Base-by-base conservation (phyloP, 2,888 invertebrate species). In the Gasteruption jaculator region DNA sequence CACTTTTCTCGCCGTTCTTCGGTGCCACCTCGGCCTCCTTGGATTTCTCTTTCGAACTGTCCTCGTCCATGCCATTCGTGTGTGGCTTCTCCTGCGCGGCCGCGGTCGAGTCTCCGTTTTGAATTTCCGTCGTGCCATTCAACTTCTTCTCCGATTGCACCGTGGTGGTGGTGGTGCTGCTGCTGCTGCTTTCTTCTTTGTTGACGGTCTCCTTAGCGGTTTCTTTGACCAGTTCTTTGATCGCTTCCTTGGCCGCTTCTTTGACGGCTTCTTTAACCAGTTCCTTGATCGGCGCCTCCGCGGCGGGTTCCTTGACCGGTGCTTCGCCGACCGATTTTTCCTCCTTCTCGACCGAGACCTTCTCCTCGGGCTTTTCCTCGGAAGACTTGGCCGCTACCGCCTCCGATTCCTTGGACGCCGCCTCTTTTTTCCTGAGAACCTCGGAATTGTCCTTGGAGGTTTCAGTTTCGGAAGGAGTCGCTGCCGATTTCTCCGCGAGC, bases 1-100 rank as follows among this genome's bases (percentile, higher is more conserved):
- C 60, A 45, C 65, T 64, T 18, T 61, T 46, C 32, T 58, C 63
- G 33, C 65, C 66, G 32, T 68, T 67, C 38, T 63, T 60, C 29
- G 55, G 53, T 16, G 59, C 45, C 32, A 52, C 46, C 16, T 45
- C 49, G 18, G 54, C 61, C 41, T 54, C 54, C 31, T 47, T 47
- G 29, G 31, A 40, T 24, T 57, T 56, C 19, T 64, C 62, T 24
- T 42, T 55, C 22, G 55, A 48, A n/a, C 57, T 43, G 11, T 58
- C 59, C 20, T 62, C 62, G 36, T 59, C 61, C 16, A 65, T 49
- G 35, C 68, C 68, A 41, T 68, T 70, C 51, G 59, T 65, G 43
- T 67, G 67, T 25, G 60, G 53, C 45, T 64, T 61, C 5, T 63
- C 61, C 12, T 53, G 52, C 30, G 50, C 52, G 18, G 50, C 45